Conservation (phyloP, 92 coral and sea anemone species). For the Parazoanthus darwini region DNA sequence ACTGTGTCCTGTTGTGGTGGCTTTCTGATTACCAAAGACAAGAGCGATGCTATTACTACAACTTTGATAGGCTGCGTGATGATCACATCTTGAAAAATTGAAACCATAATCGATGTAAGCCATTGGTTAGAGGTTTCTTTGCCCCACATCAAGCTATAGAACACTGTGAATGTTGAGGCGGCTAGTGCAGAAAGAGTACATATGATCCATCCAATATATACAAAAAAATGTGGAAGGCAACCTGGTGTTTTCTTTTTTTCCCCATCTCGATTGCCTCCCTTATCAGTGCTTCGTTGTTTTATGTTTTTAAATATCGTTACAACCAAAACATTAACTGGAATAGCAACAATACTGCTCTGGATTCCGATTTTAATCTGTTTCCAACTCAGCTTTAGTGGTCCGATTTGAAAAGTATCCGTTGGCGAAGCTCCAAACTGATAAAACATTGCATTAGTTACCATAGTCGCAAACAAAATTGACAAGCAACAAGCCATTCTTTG, state of each 20-base stretch:
- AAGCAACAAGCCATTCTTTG: constrained; percentile 88
- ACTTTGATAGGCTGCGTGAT: constrained; percentile 80
- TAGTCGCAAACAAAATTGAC: constrained; percentile 75
- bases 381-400: constrained; percentile 77
- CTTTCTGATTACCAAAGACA: constrained; percentile 67
- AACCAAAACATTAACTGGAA: constrained; percentile 75
- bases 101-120: constrained; percentile 76
- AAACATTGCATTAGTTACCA: constrained; percentile 89
- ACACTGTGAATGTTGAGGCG: constrained; percentile 72
- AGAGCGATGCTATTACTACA: constrained; percentile 64
- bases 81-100: constrained; percentile 74
- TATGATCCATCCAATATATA: constrained; percentile 73
- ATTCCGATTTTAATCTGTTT: constrained; percentile 79
- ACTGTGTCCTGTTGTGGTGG: constrained; percentile 70
- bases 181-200: constrained; percentile 67
- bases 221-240: constrained; percentile 75
- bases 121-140: constrained; percentile 71
- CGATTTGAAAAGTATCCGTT: constrained; percentile 66
- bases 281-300: constrained; percentile 48
- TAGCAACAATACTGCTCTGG: constrained; percentile 78
- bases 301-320: constrained; percentile 72
- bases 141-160: constrained; percentile 87
- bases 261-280: constrained; percentile 29
- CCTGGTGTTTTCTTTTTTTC: constrained; percentile 47
- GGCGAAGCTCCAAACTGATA: constrained; percentile 67